Conservation (phyloP, 1,140 invertebrate species). For the Charaxes varanes region DNA sequence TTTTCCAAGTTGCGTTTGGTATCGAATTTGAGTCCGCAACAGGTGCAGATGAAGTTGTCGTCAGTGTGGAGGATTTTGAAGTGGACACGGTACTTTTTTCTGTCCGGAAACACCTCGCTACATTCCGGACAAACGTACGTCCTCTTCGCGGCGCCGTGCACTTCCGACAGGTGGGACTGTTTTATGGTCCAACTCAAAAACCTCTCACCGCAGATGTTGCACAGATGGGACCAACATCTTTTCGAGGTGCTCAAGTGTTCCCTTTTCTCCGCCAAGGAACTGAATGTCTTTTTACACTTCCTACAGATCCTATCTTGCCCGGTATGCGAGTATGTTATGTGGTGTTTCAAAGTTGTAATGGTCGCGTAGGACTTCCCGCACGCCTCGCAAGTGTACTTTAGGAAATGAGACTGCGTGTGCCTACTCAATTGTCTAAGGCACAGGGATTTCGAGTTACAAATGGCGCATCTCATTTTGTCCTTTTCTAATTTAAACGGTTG, state of each 20-base stretch:
- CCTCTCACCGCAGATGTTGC: slow-evolving; percentile 35
- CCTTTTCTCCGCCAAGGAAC: slow-evolving; percentile 26
- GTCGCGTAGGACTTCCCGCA: slow-evolving; percentile 69
- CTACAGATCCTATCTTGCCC: slow-evolving; percentile 33
- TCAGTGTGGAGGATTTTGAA: slow-evolving; percentile 38
- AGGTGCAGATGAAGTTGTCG: slow-evolving; percentile 32
- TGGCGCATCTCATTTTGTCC: slow-evolving; percentile 39
- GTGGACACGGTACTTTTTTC: slow-evolving; percentile 34
- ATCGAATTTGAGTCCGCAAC: slow-evolving; percentile 36
- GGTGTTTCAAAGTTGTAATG: slow-evolving; percentile 30
- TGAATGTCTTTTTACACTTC: slow-evolving; percentile 40
- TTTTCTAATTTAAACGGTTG: slow-evolving; percentile 42
- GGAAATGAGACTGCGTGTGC: slow-evolving; percentile 55
- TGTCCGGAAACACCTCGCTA: slow-evolving; percentile 27
- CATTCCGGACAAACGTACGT: slow-evolving; percentile 40
- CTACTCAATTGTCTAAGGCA: slow-evolving; percentile 39
- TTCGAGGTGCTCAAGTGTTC: slow-evolving; percentile 30
- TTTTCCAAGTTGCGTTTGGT: slow-evolving; percentile 40
- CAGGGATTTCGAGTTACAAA: slow-evolving; percentile 37
- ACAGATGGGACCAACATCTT: slow-evolving; percentile 38
- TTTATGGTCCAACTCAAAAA: slow-evolving; percentile 39
- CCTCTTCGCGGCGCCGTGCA: slow-evolving; percentile 31
- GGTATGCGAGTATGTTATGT: slow-evolving; percentile 32
- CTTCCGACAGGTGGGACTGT: slow-evolving; percentile 28
- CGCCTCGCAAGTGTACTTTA: slow-evolving; percentile 66